These are phyloP conservation scores for Xestia ashworthii DNA, from an alignment of 2,888 invertebrate genomes.

Conservation along the genomic window DNA sequence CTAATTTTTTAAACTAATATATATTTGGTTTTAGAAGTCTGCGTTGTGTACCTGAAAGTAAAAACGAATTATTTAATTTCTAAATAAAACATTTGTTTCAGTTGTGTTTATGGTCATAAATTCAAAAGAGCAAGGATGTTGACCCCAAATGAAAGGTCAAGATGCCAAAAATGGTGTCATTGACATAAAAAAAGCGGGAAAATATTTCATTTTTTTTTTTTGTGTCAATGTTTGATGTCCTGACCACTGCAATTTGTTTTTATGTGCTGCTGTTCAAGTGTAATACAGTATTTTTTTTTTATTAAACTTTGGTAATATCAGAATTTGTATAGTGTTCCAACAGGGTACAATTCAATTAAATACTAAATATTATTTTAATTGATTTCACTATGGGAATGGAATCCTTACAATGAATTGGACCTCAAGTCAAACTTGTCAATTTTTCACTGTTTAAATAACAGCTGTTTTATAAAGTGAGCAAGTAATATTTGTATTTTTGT, in stretches of 20 bases:
- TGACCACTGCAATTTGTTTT: slow-evolving; percentile 4
- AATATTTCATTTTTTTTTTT: slow-evolving; percentile 4
- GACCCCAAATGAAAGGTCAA: slow-evolving; percentile 57
- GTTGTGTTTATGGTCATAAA: background rate
- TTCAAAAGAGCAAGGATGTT: slow-evolving; percentile 31
- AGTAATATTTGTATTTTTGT: background rate
- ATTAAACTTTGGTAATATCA: background rate
- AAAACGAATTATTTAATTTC: background rate
- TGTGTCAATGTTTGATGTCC: background rate
- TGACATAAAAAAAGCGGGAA: slow-evolving; percentile 54
- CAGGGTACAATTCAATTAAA: background rate
- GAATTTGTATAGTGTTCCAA: background rate
- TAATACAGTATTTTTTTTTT: background rate
- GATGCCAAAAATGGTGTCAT: slow-evolving; percentile 32
- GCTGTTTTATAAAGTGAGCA: background rate
- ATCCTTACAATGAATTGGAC: slow-evolving; percentile 55
- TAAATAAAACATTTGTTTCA: background rate
- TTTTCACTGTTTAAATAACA: background rate
- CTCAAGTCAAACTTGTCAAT: slow-evolving; percentile 11
- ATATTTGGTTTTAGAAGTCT: slow-evolving; percentile 48
- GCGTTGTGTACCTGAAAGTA: slow-evolving; percentile 59
- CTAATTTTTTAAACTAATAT: slow-evolving; percentile 57
- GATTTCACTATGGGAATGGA: slow-evolving; percentile 35
- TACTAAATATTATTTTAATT: slow-evolving; percentile 4
- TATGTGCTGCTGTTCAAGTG: background rate